phyloP scores from a whole-genome alignment of 2,888 invertebrate species.

The Alitta virens region DNA sequence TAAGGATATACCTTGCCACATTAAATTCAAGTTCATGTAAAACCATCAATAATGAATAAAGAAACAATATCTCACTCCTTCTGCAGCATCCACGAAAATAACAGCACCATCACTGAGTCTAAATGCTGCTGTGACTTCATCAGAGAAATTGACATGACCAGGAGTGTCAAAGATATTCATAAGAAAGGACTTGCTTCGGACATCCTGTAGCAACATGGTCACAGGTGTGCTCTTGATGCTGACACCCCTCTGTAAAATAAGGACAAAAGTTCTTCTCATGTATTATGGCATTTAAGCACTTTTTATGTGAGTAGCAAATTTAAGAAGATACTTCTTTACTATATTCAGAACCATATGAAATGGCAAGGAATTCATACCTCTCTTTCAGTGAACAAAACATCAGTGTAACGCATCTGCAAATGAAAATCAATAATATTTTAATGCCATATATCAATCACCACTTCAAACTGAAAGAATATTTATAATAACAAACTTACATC shows the following conservation, averaged over 20 bases:
- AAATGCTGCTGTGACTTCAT: conserved; percentile 96
- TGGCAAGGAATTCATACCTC: too few relatives aligned
- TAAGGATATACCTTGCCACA: too few relatives aligned
- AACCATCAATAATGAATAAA: too few relatives aligned
- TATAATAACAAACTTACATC: conserved; percentile 48
- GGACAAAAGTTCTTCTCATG: background rate
- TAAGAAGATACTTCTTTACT: background rate
- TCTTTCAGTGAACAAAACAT: conserved; percentile 94
- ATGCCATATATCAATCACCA: too few relatives aligned
- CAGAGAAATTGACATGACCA: conserved; percentile 96
- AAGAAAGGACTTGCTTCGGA: conserved; percentile 92
- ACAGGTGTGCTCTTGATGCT: conserved; percentile 96
- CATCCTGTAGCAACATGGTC: conserved; percentile 87
- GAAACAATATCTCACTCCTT: conserved; percentile 79
- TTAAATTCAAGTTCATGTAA: too few relatives aligned
- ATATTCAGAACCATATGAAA: too few relatives aligned
- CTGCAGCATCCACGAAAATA: conserved; percentile 95
- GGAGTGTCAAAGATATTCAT: conserved; percentile 96
- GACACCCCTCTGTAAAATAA: conserved; percentile 77
- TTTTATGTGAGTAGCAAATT: background rate
- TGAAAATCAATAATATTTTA: background rate
- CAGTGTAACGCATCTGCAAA: conserved; percentile 77
- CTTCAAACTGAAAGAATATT: background rate
- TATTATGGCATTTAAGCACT: background rate
- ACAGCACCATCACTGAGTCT: conserved; percentile 86